Evolutionary conservation across 2,888 invertebrate species (phyloP).

Genomic region (Amiota mariae): DNA sequence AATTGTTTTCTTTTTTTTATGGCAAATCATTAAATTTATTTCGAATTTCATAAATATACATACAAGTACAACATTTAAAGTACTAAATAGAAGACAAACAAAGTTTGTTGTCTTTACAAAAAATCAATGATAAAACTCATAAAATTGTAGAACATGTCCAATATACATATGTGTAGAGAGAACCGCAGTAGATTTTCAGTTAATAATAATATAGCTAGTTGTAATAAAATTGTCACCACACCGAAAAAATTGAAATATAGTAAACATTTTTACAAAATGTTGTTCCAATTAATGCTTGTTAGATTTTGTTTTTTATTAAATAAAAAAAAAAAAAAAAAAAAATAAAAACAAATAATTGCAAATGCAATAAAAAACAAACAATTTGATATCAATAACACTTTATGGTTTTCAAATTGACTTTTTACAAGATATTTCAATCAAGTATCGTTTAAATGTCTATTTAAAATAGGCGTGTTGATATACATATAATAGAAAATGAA

Average conservation of each 20-base stretch:
- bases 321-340: too few species aligned
- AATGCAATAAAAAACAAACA: neutral
- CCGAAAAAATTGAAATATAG: constrained; percentile 2
- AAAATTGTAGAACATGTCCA: constrained; percentile 19
- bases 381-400: neutral
- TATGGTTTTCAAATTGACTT: neutral
- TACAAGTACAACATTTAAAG: too few species aligned
- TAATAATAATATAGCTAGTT: constrained; percentile 8
- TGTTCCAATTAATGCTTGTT: constrained; percentile 1
- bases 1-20: too few species aligned
- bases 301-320: neutral
- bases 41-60: too few species aligned
- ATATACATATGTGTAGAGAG: neutral
- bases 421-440: constrained; percentile 6
- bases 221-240: constrained; percentile 22
- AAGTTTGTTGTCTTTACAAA: too few species aligned
- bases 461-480: too few species aligned
- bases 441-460: neutral
- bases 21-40: too few species aligned
- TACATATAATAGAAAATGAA: too few species aligned
- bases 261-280: constrained; percentile 4
- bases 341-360: neutral
- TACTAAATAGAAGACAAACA: too few species aligned
- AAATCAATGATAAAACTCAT: neutral
- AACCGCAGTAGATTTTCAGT: neutral